Evolutionary conservation across 2,888 invertebrate species (phyloP).

Genomic region (Pristionchus maxplancki): DNA sequence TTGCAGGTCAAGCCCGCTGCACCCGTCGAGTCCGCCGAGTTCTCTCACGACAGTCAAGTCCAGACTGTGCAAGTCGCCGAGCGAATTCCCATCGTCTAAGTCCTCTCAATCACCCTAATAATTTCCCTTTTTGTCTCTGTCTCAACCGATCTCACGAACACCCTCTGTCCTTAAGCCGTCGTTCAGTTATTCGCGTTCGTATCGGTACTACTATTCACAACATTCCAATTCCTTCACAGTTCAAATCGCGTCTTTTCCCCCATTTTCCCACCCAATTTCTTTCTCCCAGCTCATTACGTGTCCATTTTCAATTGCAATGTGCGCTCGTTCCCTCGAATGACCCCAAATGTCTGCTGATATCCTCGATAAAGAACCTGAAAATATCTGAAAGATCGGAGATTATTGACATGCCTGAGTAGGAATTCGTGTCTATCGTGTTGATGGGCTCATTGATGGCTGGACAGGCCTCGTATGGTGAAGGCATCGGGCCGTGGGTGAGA

Average conservation of each 20-base stretch:
- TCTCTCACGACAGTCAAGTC: slow-evolving; percentile 15
- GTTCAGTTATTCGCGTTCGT: slow-evolving; percentile 42
- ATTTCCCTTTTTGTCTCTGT: neutral
- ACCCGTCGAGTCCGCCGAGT: slow-evolving; percentile 4
- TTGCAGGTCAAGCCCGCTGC: neutral
- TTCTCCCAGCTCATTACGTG: slow-evolving; percentile 9
- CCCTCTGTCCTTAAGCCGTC: neutral
- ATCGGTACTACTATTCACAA: slow-evolving; percentile 22
- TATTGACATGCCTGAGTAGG: slow-evolving; percentile 48
- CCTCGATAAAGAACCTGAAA: slow-evolving; percentile 9
- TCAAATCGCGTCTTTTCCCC: neutral
- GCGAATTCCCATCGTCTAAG: slow-evolving; percentile 27
- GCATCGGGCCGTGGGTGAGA: slow-evolving; percentile 66
- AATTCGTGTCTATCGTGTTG: slow-evolving; percentile 40
- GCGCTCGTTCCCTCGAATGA: neutral
- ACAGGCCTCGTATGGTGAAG: slow-evolving; percentile 69
- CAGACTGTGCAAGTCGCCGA: slow-evolving; percentile 25
- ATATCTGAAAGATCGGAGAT: slow-evolving; percentile 54
- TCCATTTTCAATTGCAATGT: slow-evolving; percentile 3
- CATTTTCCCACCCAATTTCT: neutral
- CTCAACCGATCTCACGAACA: slow-evolving; percentile 49
- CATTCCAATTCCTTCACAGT: slow-evolving; percentile 8
- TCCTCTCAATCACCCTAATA: neutral
- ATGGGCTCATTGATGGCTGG: slow-evolving; percentile 52
- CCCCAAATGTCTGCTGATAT: neutral